Evolutionary conservation across 2,797 vertebrate species (phyloP).

Genomic region (Squalus acanthias): DNA sequence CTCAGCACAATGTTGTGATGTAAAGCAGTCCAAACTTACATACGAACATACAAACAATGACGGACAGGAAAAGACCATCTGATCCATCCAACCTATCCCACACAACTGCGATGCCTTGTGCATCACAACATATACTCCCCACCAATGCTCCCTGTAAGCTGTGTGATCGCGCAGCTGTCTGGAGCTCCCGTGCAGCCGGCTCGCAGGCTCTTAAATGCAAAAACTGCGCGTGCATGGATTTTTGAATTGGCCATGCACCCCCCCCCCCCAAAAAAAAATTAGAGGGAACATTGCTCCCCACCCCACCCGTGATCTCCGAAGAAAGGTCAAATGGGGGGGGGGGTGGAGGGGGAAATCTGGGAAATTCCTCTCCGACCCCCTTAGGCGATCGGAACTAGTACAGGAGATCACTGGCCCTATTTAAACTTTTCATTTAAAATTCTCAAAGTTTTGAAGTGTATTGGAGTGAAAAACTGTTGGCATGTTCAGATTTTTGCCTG

Average conservation of each 20-base stretch:
- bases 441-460: background rate
- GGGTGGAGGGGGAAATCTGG: background rate
- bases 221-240: no score
- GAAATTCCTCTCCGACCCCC: background rate
- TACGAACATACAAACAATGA: background rate
- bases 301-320: background rate
- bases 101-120: background rate
- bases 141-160: no score
- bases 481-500: background rate
- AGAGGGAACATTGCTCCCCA: background rate
- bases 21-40: background rate
- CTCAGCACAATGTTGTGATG: background rate
- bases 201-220: no score
- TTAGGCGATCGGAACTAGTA: no score
- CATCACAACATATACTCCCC: background rate
- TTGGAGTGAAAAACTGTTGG: background rate
- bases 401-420: no score
- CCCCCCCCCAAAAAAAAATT: no score
- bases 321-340: background rate
- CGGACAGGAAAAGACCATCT: background rate
- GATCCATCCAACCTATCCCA: background rate
- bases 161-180: no score
- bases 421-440: background rate
- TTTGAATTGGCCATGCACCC: no score
- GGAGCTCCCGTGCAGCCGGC: no score